Conservation (phyloP, 2,113 vertebrate species). For the Toxotes chatareus region DNA sequence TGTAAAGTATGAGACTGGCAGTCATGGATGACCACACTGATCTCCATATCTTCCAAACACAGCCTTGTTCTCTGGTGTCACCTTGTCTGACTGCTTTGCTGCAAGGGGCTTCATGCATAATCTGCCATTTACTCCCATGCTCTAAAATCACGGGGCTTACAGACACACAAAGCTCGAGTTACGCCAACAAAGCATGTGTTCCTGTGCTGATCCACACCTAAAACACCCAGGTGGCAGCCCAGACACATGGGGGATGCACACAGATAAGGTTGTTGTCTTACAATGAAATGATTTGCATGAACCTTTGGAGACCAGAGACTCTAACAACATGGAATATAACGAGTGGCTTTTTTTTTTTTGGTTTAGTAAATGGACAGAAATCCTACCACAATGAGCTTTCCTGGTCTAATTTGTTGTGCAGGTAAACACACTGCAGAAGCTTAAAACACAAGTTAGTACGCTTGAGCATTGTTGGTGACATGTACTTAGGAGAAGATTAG, state of each 20-base stretch:
- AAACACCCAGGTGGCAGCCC: conserved; percentile 44
- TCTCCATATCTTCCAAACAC: conserved; percentile 79
- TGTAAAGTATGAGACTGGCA: conserved; percentile 39
- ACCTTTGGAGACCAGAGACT: not conserved
- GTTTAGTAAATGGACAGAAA: conserved; percentile 23
- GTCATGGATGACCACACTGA: conserved; percentile 77
- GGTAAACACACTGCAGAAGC: not conserved
- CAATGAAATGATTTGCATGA: conserved; percentile 48
- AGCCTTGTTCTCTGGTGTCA: conserved; percentile 74
- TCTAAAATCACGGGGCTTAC: conserved; percentile 46
- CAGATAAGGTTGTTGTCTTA: conserved; percentile 46
- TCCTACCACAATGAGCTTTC: not conserved
- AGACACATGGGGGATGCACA: conserved; percentile 1
- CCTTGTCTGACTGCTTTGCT: conserved; percentile 70
- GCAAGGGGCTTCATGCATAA: conserved; percentile 63
- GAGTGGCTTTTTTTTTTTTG: conserved; percentile 12
- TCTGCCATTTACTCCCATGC: conserved; percentile 58
- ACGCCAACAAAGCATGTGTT: conserved; percentile 34
- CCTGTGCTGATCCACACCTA: conserved; percentile 41
- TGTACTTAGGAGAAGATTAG: conserved; percentile 22
- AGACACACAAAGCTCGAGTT: conserved; percentile 26
- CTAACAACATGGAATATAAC: conserved; percentile 24
- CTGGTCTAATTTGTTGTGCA: not conserved
- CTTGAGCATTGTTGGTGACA: not conserved
- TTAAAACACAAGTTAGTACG: not conserved